Conservation (phyloP, 2,113 vertebrate species). For the Myrmecobius fasciatus region DNA sequence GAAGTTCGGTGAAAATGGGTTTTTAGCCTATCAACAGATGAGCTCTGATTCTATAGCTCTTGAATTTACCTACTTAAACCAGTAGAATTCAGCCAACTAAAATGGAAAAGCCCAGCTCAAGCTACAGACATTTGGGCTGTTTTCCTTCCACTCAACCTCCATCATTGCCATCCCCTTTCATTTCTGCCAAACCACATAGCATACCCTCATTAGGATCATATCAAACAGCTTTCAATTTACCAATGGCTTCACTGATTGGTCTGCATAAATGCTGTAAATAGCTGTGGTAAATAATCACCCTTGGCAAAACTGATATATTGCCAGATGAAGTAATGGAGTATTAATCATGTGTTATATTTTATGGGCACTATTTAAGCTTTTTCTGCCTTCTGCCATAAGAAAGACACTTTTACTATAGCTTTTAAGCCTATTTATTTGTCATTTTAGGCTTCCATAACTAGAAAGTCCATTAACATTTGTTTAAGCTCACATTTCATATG, state of each 20-base stretch:
- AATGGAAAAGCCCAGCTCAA: background rate
- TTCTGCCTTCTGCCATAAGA: background rate
- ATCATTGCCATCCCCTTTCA: background rate
- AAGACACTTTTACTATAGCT: constrained; percentile 21
- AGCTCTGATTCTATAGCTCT: background rate
- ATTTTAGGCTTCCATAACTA: constrained; percentile 11
- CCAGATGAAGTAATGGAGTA: constrained; percentile 5
- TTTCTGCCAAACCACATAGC: background rate
- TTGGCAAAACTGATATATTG: background rate
- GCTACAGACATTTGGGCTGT: background rate
- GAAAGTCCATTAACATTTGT: background rate
- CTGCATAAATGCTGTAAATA: background rate
- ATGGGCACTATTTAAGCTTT: background rate
- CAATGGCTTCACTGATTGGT: background rate
- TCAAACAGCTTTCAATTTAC: constrained; percentile 30
- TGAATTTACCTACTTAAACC: background rate
- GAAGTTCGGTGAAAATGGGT: background rate
- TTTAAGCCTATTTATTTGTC: background rate
- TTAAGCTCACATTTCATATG: background rate
- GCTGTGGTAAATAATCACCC: background rate
- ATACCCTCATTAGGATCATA: background rate
- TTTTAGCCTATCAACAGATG: background rate
- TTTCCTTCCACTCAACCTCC: background rate
- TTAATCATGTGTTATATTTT: background rate
- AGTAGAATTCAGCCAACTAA: background rate